A percentile compares a stretch with the other conserved stretches of the same genome.
Conservation (phyloP, 1,140 invertebrate genomes). For the Lordiphosa collinella region DNA sequence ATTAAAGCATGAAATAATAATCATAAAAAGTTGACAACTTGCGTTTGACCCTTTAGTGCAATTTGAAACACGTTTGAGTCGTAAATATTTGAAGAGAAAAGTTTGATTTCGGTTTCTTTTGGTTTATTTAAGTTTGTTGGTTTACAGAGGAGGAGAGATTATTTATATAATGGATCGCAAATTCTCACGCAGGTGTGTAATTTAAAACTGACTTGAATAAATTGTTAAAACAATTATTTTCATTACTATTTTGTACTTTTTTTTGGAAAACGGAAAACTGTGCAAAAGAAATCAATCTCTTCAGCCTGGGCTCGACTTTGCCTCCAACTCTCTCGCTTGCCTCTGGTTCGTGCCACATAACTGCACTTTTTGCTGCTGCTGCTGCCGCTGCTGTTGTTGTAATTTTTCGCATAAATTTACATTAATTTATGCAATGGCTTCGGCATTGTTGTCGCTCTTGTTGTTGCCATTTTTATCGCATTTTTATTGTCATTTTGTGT, state of each 20-base stretch:
- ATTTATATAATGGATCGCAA: too few species aligned
- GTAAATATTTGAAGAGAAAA: constrained; percentile 17
- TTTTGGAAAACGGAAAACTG: too few species aligned
- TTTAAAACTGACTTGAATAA: too few species aligned
- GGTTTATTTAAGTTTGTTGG: neutral
- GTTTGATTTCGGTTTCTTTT: constrained; percentile 13
- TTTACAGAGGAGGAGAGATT: too few species aligned
- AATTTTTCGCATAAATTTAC: constrained; percentile 68
- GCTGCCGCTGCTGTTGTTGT: constrained; percentile 39
- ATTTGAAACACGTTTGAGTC: constrained; percentile 38
- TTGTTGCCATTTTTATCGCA: constrained; percentile 39
- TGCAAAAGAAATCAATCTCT: too few species aligned
- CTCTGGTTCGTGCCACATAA: constrained; percentile 16
- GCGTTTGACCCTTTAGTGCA: constrained; percentile 35
- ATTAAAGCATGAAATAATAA: constrained; percentile 8
- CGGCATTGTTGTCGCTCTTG: constrained; percentile 40
- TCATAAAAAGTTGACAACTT: constrained; percentile 37
- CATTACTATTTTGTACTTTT: too few species aligned
- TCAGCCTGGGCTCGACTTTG: too few species aligned
- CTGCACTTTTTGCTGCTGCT: constrained; percentile 27
- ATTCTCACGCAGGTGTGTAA: too few species aligned
- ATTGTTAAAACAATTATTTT: too few species aligned
- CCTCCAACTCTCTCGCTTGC: constrained; percentile 1
- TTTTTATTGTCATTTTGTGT: constrained; percentile 62
- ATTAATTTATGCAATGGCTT: constrained; percentile 64